Base-by-base conservation (phyloP, 2,797 vertebrate species). In the Cossypha heuglini region DNA sequence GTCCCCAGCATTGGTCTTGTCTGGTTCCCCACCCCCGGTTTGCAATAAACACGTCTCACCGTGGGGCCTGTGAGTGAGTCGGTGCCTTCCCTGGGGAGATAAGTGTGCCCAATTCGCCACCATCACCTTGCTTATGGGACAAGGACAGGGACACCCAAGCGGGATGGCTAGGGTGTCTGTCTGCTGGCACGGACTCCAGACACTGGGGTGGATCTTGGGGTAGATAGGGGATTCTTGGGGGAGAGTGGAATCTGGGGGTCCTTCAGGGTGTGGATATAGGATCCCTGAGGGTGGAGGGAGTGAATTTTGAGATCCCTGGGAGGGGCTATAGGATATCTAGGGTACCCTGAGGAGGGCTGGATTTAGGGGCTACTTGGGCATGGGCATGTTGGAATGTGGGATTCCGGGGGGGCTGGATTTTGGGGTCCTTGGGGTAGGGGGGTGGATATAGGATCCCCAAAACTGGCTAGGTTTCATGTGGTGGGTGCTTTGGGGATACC, bases 21-120 rank as follows among this genome's bases (percentile, higher is more conserved):
- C 35, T 4, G 1, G 18, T 33, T 68, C 14, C 37, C 33, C 33
- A 3, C 3, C 26, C 52, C 20, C 17, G 6, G 67, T 86, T 83
- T 76, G 88, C 93, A 95, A 94, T 95, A 95, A 95, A 94, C 7
- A 24, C 6, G 0, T 76, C 69, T 94, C 49, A 68, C 5, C 11
- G 1, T 5, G 8, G 80, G 63, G 38, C 24, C 49, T 80, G 33
- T 9, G 21, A 38, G 64, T 88, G 69, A 55, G 29, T 86, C 0
- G 0, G 54, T 84, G 46, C 21, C 55, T 37, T 9, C 5, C 2
- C 16, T 6, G 17, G 61, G 61, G 64, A 20, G 9, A 10, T 8
- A 5, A 6, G 5, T 13, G n/a, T 68, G 33, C 52, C 49, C 0
- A 0, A 11, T 19, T 18, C 35, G 48, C 59, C 52, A 35, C 7